Base-by-base conservation (phyloP, 2,797 vertebrate genomes). In the Lemur catta region DNA sequence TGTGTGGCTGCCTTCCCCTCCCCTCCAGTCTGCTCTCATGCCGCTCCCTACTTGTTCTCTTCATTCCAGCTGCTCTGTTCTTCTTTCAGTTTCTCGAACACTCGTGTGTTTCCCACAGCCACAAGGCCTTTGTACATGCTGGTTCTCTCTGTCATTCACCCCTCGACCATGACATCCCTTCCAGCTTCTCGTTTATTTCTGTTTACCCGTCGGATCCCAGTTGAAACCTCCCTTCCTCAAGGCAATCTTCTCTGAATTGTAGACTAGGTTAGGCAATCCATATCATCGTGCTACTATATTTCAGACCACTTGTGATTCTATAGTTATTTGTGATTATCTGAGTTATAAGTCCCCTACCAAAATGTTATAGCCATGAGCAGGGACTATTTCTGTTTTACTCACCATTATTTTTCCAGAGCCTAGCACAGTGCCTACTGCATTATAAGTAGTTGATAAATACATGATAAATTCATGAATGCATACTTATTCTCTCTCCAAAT, bases 321-420 rank as follows among this genome's bases (percentile, higher is more conserved):
- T 41, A n/a, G 30, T 35, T 59, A 48, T 72, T 59, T 90, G 72
- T 72, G 59, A 85, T 59, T 38, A 57, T 35, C 79, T 86, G 43
- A 78, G 30, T 22, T 78, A 15, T 82, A 92, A 67, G 4, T 61
- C 12, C 2, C 48, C 22, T 75, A 26, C 38, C 35, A 76, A 74
- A 89, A 87, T 59, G 35, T 28, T 50, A 18, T 43, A 71, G 71
- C 41, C 24, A 61, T 65, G 26, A 71, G 4, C 22, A 82, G 15
- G 4, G 14, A 89, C 52, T 67, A 2, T 17, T 22, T 72, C 28
- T 55, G 17, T 65, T 43, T 92, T 69, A 15, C 4, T 88, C 38
- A 33, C 14, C 35, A 59, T 50, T 86, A 69, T 79, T 72, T 94
- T 72, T 72, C 84, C 50, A 89, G 71, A 92, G 18, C 14, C 11